phyloP scores from a whole-genome alignment of 2,888 invertebrate species.

The Eilema griseolum region DNA sequence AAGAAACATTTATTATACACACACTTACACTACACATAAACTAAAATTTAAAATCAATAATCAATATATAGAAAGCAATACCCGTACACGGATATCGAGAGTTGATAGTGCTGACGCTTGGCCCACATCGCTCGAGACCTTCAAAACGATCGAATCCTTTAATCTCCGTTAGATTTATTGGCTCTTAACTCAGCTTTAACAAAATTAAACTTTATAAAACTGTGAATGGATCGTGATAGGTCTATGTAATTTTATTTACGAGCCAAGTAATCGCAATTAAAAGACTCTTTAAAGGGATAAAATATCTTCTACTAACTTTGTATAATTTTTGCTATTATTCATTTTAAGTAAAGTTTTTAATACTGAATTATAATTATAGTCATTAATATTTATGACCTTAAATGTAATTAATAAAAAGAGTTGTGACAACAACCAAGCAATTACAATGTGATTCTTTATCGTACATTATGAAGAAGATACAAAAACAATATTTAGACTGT shows the following conservation, averaged over 20 bases:
- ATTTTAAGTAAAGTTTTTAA: slow-evolving; percentile 6
- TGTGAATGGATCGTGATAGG: slow-evolving; percentile 43
- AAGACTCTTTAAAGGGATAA: slow-evolving; percentile 16
- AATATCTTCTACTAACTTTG: slow-evolving; percentile 22
- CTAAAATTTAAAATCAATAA: neutral
- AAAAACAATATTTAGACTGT: neutral
- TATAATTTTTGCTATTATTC: slow-evolving; percentile 4
- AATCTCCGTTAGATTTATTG: slow-evolving; percentile 54
- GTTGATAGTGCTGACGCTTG: slow-evolving; percentile 33
- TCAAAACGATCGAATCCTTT: slow-evolving; percentile 55
- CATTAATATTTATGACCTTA: neutral
- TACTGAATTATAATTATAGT: neutral
- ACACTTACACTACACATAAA: too few species aligned
- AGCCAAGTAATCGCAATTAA: slow-evolving; percentile 20
- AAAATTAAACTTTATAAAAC: slow-evolving; percentile 50
- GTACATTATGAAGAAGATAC: neutral
- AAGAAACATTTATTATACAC: too few species aligned
- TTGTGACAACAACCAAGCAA: neutral
- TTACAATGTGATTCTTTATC: neutral
- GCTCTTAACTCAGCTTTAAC: slow-evolving; percentile 44
- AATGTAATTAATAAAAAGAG: neutral
- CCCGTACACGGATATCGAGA: neutral
- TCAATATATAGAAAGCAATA: neutral
- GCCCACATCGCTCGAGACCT: slow-evolving; percentile 52
- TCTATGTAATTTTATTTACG: slow-evolving; percentile 35